phyloP scores from a whole-genome alignment of 2,113 vertebrate species.

The Bothrops jararaca region DNA sequence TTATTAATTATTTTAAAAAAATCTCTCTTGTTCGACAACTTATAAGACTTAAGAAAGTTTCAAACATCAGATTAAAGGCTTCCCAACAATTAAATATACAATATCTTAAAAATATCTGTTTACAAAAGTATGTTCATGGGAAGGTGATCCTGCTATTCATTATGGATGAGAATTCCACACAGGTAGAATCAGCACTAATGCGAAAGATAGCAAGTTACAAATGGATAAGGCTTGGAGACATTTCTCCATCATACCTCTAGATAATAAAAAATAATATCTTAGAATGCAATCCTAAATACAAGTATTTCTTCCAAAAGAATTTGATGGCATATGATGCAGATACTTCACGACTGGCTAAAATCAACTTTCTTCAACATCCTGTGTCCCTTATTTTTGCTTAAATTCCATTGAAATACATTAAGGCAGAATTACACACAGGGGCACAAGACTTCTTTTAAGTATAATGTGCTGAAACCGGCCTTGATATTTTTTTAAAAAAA shows the following conservation, averaged over 20 bases:
- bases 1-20: background rate
- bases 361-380: background rate
- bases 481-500: background rate
- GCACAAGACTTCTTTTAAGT: background rate
- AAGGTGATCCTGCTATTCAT: background rate
- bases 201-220: background rate
- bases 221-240: background rate
- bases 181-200: background rate
- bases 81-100: background rate
- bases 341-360: background rate
- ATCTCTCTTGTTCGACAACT: background rate
- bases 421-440: background rate
- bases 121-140: background rate
- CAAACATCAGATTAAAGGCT: background rate
- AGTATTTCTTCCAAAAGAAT: no score
- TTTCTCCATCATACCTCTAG: background rate
- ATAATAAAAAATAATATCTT: background rate
- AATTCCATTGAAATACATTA: background rate
- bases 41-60: background rate
- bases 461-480: background rate
- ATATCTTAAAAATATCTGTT: background rate
- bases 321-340: background rate
- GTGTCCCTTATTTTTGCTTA: background rate
- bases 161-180: background rate
- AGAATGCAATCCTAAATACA: background rate